phyloP scores from a whole-genome alignment of 2,888 invertebrate species.

The Dasypolia templi region DNA sequence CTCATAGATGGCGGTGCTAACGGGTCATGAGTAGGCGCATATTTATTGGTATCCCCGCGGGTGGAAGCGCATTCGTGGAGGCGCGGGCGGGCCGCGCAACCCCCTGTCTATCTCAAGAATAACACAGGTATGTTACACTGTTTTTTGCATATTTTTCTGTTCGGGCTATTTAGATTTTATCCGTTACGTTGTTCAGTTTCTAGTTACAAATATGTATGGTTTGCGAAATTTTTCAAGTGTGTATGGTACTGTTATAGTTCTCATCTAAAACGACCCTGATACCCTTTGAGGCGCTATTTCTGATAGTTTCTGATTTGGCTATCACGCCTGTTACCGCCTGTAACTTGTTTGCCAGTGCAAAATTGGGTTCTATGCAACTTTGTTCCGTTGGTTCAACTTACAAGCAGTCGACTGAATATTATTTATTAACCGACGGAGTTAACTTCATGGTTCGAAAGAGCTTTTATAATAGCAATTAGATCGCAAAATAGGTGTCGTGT shows the following conservation, averaged over 20 bases:
- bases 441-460: too few species aligned
- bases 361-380: not conserved
- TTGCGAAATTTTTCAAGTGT: not conserved
- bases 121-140: constrained; percentile 53
- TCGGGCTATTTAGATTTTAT: not conserved
- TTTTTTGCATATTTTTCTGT: constrained; percentile 23
- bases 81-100: constrained; percentile 86
- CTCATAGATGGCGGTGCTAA: constrained; percentile 71
- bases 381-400: not conserved
- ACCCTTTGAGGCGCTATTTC: not conserved
- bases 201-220: not conserved
- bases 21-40: constrained; percentile 82
- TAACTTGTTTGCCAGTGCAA: not conserved
- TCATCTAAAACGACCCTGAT: not conserved
- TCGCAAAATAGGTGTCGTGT: not conserved
- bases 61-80: constrained; percentile 81
- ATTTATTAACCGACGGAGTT: too few species aligned
- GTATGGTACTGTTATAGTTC: not conserved
- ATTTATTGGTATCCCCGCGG: constrained; percentile 82
- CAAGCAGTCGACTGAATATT: not conserved
- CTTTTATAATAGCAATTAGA: not conserved
- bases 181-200: not conserved
- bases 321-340: not conserved
- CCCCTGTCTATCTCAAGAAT: constrained; percentile 67
- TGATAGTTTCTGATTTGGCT: not conserved